Percentiles rank a stretch among this genome's conserved stretches.
Conservation (phyloP, 2,888 invertebrate species). For the Lycocerus yunnanus region DNA sequence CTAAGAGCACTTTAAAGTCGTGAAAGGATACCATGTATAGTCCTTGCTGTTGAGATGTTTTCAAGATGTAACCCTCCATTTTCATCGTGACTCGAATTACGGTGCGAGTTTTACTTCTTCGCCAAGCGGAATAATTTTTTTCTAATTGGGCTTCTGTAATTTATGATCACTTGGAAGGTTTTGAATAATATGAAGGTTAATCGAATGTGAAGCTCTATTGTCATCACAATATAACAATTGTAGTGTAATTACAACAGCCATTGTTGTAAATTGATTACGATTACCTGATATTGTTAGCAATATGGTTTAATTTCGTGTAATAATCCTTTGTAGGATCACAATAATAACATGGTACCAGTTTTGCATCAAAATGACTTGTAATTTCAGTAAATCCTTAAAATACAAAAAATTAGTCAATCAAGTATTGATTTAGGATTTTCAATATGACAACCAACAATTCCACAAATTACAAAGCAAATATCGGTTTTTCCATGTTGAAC, state of each 20-base stretch:
- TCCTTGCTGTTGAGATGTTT: not conserved
- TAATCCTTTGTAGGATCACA: not conserved
- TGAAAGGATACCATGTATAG: not conserved
- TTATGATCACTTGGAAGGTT: not conserved
- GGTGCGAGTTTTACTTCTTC: not conserved
- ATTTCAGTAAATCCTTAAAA: not conserved
- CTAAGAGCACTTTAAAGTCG: conserved; percentile 15
- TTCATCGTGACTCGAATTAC: not conserved
- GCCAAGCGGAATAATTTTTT: not conserved
- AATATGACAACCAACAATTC: not conserved
- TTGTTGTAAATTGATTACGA: not conserved
- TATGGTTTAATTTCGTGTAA: not conserved
- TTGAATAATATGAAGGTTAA: not conserved
- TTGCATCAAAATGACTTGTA: not conserved
- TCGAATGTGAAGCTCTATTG: not conserved
- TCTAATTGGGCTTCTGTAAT: not conserved
- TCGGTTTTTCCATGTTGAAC: not conserved
- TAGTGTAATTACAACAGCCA: not conserved
- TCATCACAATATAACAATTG: not conserved
- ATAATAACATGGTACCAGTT: not conserved
- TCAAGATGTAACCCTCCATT: not conserved
- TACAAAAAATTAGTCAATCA: not conserved
- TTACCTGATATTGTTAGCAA: not conserved
- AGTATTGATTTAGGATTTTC: not conserved
- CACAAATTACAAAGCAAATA: not conserved